Evolutionary conservation across 2,888 invertebrate species (phyloP), one percentile per base, ranked within the genome.

Genomic region (Tenthredo distinguenda): DNA sequence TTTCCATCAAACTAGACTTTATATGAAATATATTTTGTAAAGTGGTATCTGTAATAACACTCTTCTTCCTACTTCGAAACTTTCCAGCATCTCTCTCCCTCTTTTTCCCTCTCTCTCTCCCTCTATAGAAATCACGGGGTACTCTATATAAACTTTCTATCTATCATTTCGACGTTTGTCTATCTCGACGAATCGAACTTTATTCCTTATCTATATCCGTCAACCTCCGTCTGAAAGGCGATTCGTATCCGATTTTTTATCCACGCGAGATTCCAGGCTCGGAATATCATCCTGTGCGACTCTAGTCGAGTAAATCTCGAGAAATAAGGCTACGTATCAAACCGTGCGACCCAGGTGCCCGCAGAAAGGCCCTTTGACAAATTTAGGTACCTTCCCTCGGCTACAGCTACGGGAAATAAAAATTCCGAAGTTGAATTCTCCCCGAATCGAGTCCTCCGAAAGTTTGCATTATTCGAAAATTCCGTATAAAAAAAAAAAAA

Each of bases 1-100:
- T 81, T 81, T 81, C 81, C 81, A 81, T 81, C 81, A 81, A 81
- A 62, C 81, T 81, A 40, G 50, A 81, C 58, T 58, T 58, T 58
- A 40, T 81, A 81, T 81, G 37, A 47, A 77, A 77, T 77, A 77
- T 58, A 81, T 81, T 81, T 81, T 58, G 81, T 40, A 62, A 62
- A 81, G 58, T 81, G 81, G 81, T 81, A 62, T 58, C 81, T 34
- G 62, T 81, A 81, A 81, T 62, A 62, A 62, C 62, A 62, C 81
- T 58, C 81, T 18, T 81, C 21, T 26, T 81, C 34, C 18, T 34
- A 55, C 37, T 55, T 50, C 26, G 31, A 77, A 77, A 47, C 50
- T 77, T 77, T 74, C 21, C 21, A 37, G 50, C 65, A 15, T 62
- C 62, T 43, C 31, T 62, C 31, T 62, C 37, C 12, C 18, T n/a